phyloP scores from a whole-genome alignment of 2,888 invertebrate genomes.

The Lepidocyrtinus sp. region DNA sequence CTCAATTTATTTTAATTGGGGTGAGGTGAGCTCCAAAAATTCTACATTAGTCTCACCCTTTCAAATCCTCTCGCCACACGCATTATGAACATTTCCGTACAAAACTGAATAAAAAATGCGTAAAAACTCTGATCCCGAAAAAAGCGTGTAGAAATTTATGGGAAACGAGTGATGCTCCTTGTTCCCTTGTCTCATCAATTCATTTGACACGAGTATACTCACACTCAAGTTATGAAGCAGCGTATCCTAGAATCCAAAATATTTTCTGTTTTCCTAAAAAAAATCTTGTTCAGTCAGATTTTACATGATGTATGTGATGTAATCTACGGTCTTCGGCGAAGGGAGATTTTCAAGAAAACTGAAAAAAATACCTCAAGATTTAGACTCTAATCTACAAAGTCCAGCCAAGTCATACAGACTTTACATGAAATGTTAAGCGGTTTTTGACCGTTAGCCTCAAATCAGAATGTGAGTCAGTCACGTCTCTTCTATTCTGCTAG shows the following conservation, averaged over 20 bases:
- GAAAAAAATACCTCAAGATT: no score
- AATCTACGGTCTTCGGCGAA: no score
- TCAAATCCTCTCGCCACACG: not conserved
- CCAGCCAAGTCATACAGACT: no score
- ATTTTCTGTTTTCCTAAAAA: not conserved
- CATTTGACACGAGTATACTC: not conserved
- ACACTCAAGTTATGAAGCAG: not conserved
- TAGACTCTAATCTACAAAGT: no score
- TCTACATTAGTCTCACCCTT: not conserved
- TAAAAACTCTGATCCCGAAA: not conserved
- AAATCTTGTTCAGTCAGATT: not conserved
- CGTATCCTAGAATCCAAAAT: not conserved
- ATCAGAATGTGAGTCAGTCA: no score
- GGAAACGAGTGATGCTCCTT: not conserved
- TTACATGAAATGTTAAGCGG: no score
- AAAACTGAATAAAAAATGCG: no score
- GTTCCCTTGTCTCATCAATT: constrained; percentile 1
- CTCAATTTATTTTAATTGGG: constrained; percentile 6
- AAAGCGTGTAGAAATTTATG: not conserved
- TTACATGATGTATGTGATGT: not conserved
- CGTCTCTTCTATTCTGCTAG: no score
- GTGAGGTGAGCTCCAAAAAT: not conserved
- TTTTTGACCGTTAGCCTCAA: no score
- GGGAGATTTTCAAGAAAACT: no score
- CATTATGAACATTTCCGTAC: not conserved